These are phyloP conservation scores for Anoncus sp. DNA, from an alignment of 2,888 invertebrate genomes.

Conservation along the genomic window DNA sequence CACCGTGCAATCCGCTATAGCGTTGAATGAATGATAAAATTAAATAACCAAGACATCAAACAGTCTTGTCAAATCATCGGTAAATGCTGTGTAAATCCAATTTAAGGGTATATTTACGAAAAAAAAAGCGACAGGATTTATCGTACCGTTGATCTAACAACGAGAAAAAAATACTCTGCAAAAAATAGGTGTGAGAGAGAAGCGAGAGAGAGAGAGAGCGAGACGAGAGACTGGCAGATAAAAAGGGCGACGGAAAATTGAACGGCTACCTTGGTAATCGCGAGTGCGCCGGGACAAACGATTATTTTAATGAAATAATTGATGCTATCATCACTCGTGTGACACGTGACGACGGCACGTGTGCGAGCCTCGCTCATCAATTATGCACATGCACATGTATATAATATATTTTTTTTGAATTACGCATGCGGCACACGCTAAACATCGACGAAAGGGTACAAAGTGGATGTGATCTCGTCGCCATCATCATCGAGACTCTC, in stretches of 20 bases:
- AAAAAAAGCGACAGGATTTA: neutral
- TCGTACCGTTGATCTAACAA: neutral
- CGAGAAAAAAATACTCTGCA: neutral
- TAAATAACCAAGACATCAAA: neutral
- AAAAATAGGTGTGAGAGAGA: neutral
- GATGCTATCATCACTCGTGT: constrained; percentile 50
- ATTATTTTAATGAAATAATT: constrained; percentile 65
- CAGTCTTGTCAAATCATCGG: neutral
- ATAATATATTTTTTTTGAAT: constrained; percentile 38
- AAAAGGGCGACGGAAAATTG: constrained; percentile 41
- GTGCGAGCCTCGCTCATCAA: constrained; percentile 23
- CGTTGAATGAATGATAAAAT: constrained; percentile 2
- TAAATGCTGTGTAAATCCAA: constrained; percentile 4
- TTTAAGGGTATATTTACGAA: neutral
- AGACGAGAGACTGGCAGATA: no score
- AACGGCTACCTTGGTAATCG: constrained; percentile 48
- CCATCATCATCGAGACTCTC: constrained; percentile 13
- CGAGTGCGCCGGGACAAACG: constrained; percentile 32
- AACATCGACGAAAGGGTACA: constrained; percentile 34
- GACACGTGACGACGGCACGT: constrained; percentile 44
- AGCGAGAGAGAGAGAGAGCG: neutral
- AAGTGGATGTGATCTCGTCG: constrained; percentile 37
- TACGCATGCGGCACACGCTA: constrained; percentile 46
- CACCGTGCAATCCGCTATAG: neutral
- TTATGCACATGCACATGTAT: neutral